Base-by-base conservation (phyloP, 2,797 vertebrate species). In the Gadopsis marmoratus region DNA sequence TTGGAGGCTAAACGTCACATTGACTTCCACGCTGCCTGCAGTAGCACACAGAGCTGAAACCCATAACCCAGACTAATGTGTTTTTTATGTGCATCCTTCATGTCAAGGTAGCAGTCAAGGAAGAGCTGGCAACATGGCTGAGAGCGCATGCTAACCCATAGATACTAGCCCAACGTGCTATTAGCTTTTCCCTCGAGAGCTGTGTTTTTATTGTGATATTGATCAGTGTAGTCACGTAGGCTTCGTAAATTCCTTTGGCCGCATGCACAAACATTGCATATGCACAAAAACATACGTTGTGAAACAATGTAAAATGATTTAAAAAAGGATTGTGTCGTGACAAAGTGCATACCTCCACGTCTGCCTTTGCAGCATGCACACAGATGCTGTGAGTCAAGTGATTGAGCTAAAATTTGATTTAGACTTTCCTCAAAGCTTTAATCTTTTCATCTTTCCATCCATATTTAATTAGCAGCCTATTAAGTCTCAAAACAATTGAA, bases 81-180 rank as follows among this genome's bases (percentile, higher is more conserved):
- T 78, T 91, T 89, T 90, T 89, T 87, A 91, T 90, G 86, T 84
- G 82, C 45, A 78, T 82, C 86, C 88, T 91, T 90, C 88, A 51
- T 90, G 89, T 91, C 88, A 91, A 88, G 85, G 86, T 90, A 88
- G 88, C 86, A 67, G 63, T 75, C n/a, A 4, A 81, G 71, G 13
- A n/a, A 59, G 50, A 58, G 35, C 67, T 74, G 69, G 65, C 47
- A 19, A 75, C 45, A 59, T 35, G 48, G 39, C 55, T 39, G 48
- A 76, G 62, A 59, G 21, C 26, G 37, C 23, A 59, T 7, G 63
- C 50, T 35, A 16, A 35, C 37, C 55, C 39, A 76, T 50, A 75
- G 47, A 78, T 37, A 79, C 55, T 56, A 68, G 61, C 61, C 50
- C 37, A 21, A 62, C 66, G 63, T 31, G 45, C 61, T 7, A 51